Conservation (phyloP, 37 sponge, comb jelly and placozoan genomes). For the Oscarella lobularis region DNA sequence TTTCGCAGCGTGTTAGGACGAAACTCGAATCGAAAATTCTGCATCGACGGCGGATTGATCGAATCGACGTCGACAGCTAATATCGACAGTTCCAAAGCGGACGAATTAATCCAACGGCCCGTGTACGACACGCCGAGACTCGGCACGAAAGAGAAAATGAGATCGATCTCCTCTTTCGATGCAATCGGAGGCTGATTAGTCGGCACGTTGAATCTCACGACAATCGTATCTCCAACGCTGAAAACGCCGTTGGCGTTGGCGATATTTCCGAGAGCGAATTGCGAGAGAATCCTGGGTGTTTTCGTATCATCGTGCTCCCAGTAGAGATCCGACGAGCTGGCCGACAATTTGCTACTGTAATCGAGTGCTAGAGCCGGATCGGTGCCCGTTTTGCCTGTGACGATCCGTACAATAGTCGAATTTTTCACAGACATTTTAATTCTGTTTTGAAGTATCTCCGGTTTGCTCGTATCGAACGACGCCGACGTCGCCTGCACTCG, state of each 20-base stretch:
- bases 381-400: not conserved
- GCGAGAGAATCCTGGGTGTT: constrained; percentile 39
- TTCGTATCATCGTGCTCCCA: constrained; percentile 28
- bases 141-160: constrained; percentile 51
- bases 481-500: not conserved
- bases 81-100: constrained; percentile 41
- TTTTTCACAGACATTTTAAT: constrained; percentile 22
- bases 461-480: not conserved
- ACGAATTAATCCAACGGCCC: constrained; percentile 43
- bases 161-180: constrained; percentile 45
- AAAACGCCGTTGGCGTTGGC: constrained; percentile 25
- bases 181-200: constrained; percentile 48
- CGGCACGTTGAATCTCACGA: constrained; percentile 39
- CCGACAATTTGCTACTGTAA: not conserved
- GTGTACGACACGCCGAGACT: constrained; percentile 42
- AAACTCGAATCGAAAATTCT: constrained; percentile 31
- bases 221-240: constrained; percentile 50
- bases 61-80: constrained; percentile 12
- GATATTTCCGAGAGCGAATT: constrained; percentile 38
- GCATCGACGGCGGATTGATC: not conserved
- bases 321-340: constrained; percentile 6
- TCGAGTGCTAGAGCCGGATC: not conserved
- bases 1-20: constrained; percentile 36
- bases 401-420: constrained; percentile 25
- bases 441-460: not conserved